Evolutionary conservation across 2,113 vertebrate species (phyloP), one percentile per base, ranked within the genome.

Genomic region (Tachycineta bicolor): DNA sequence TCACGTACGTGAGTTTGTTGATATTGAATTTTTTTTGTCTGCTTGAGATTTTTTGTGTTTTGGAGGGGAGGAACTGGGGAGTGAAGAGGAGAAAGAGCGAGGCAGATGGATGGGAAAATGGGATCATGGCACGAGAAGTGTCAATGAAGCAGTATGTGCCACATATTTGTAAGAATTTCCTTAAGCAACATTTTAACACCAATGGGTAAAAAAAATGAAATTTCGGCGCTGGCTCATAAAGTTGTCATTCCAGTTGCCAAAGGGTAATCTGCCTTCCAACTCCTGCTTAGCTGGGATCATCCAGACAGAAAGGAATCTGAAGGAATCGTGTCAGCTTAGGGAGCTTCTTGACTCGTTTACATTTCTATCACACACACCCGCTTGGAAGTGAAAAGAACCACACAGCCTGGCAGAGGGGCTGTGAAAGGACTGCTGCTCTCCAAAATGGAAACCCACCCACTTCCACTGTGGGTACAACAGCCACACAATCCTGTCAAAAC

Each of bases 151-250:
- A 95, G 62, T 77, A 73, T 34, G 81, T 7, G 47, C 71, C 94
- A 97, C 53, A 28, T 65, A 90, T 93, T 92, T 74, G 9, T 79
- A 83, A 64, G 43, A 71, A 75, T 87, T 68, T 83, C 41, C 62
- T 82, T 65, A 47, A 89, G 70, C 50, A 85, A 37, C 41, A 92
- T 95, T 95, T 97, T 94, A 97, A 94, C 71, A 79, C 52, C 65
- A 82, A 33, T 22, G 62, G 46, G 12, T 49, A 37, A 37, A 37
- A 87, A 77, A 98, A 93, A 55, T 33, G 3, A 73, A 73, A 71
- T 78, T 78, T 70, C 43, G 0, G 2, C 93, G 70, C 11, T 29
- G n/a, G 87, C 31, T 82, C 68, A 31, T 41, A 28, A 78, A 81
- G 65, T 73, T 14, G 9, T 82, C 75, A 44, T 31, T 41, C 26